Conservation (phyloP, 2,113 vertebrate genomes). For the Sialia sialis region DNA sequence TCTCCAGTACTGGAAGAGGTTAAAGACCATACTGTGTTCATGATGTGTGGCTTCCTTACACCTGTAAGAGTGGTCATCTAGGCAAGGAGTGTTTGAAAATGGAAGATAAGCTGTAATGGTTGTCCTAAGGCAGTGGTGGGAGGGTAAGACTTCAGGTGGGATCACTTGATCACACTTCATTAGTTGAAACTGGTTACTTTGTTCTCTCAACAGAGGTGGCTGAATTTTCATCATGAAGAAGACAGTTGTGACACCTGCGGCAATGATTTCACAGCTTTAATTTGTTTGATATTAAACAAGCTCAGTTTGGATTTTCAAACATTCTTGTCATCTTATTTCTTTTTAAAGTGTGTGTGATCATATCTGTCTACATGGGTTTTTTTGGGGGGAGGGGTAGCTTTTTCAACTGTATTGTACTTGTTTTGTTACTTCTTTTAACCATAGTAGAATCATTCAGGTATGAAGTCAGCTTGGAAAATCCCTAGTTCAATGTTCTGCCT, state of each 20-base stretch:
- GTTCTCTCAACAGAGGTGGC: conserved; percentile 78
- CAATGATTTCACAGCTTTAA: background rate
- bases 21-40: background rate
- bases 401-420: background rate
- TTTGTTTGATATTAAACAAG: conserved; percentile 45
- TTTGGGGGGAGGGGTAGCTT: background rate
- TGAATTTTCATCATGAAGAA: conserved; percentile 54
- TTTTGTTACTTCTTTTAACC: background rate
- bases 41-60: background rate
- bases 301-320: background rate
- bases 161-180: background rate
- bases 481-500: background rate
- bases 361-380: background rate
- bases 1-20: background rate
- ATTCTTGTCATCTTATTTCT: background rate
- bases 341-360: background rate
- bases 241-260: background rate
- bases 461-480: background rate
- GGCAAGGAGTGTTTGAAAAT: background rate
- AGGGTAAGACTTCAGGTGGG: background rate
- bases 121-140: background rate
- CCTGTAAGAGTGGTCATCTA: background rate
- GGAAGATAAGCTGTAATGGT: background rate
- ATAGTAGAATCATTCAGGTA: background rate
- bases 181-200: background rate